Conservation (phyloP, 2,113 vertebrate species). For the Cyanistes caeruleus region DNA sequence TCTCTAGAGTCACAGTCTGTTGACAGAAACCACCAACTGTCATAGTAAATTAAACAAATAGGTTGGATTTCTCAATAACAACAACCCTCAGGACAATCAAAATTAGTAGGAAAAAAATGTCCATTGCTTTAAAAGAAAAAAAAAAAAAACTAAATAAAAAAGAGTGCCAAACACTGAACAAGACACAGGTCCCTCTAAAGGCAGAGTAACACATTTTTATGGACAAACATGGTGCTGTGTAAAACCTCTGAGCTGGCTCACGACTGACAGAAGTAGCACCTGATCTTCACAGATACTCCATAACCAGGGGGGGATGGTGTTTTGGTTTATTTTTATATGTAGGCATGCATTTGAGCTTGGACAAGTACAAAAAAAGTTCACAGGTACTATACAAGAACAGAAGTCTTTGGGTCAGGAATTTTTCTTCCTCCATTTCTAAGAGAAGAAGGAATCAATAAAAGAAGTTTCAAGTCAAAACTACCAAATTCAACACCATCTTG, state of each 20-base stretch:
- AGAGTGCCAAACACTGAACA: neutral
- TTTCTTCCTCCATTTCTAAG: neutral
- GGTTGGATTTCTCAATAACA: neutral
- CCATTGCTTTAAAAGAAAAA: neutral
- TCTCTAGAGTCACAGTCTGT: neutral
- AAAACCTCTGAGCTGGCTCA: neutral
- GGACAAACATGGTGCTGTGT: rapidly evolving
- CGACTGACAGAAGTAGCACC: neutral
- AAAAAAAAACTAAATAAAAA: no score
- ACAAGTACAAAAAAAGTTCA: neutral
- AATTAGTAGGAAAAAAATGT: neutral
- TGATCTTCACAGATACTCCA: neutral
- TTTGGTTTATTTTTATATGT: neutral
- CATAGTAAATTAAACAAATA: neutral
- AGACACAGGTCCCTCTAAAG: neutral
- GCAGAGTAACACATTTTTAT: neutral
- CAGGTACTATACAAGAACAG: neutral
- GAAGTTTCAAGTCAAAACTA: neutral
- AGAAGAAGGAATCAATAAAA: neutral
- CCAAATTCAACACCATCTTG: neutral
- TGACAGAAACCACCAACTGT: neutral
- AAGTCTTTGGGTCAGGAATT: neutral
- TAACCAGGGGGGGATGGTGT: neutral
- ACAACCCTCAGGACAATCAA: neutral
- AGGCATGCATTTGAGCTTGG: neutral